These are phyloP conservation scores for Drosophila watanabei DNA, from an alignment of 1,140 invertebrate species.

Conservation along the genomic window DNA sequence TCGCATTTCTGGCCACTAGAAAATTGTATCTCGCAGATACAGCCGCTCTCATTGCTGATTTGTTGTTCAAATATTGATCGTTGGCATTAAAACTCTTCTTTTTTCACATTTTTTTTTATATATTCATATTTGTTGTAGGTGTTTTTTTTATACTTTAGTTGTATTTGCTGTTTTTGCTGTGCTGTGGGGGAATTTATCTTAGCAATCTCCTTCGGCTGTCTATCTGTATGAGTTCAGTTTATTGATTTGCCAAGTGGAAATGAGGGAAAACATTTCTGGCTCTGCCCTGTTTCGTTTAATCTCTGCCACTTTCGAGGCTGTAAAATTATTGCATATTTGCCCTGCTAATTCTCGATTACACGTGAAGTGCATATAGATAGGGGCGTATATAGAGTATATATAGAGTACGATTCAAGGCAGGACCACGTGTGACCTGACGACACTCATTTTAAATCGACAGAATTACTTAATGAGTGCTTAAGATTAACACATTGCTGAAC, in stretches of 20 bases:
- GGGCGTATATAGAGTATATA: constrained; percentile 1
- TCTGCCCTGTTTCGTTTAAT: constrained; percentile 47
- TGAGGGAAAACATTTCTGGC: constrained; percentile 49
- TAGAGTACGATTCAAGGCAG: constrained; percentile 32
- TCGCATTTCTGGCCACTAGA: constrained; percentile 16
- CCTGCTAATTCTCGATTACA: constrained; percentile 60
- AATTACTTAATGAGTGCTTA: constrained; percentile 16
- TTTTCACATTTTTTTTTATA: constrained; percentile 16
- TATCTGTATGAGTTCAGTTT: constrained; percentile 50
- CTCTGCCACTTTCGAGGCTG: constrained; percentile 34
- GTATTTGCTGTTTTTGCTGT: constrained; percentile 47
- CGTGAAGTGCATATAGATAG: constrained; percentile 36
- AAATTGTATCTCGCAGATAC: constrained; percentile 61
- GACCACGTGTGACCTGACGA: constrained; percentile 34
- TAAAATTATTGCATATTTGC: constrained; percentile 52
- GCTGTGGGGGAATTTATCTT: constrained; percentile 61
- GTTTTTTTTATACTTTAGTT: constrained; percentile 2
- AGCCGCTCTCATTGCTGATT: constrained; percentile 64
- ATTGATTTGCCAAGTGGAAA: constrained; percentile 71
- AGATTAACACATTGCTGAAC: constrained; percentile 6
- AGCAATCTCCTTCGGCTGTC: constrained; percentile 47
- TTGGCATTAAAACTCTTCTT: constrained; percentile 55
- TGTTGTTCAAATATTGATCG: constrained; percentile 75
- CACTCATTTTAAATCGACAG: constrained; percentile 7
- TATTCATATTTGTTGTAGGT: constrained; percentile 6